Evolutionary conservation across 2,797 vertebrate species (phyloP).

Genomic region (Florisuga fusca): DNA sequence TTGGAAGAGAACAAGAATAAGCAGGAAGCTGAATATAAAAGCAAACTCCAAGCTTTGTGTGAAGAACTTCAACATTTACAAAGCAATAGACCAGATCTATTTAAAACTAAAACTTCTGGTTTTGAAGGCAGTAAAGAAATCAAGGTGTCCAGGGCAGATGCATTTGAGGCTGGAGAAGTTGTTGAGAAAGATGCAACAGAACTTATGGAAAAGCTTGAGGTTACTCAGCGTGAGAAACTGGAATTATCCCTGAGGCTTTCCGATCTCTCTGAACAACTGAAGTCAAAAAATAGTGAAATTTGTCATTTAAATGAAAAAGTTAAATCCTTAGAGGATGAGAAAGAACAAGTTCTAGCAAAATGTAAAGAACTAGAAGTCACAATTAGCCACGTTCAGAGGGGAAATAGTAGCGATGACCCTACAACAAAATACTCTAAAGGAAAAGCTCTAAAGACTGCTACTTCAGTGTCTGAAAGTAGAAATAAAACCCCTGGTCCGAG

Average conservation of each 20-base stretch:
- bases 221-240: constrained; percentile 85
- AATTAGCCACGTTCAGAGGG: constrained; percentile 25
- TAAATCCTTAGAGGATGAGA: constrained; percentile 78
- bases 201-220: constrained; percentile 91
- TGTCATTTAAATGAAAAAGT: constrained; percentile 82
- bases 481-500: constrained; percentile 21
- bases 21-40: constrained; percentile 84
- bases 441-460: constrained; percentile 24
- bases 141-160: constrained; percentile 53
- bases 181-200: constrained; percentile 88
- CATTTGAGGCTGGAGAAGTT: constrained; percentile 66
- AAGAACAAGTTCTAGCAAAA: constrained; percentile 70
- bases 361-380: constrained; percentile 77
- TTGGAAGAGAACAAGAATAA: constrained; percentile 85
- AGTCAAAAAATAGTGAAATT: constrained; percentile 80
- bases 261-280: constrained; percentile 83
- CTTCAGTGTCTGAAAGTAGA: constrained; percentile 16
- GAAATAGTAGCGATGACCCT: background rate
- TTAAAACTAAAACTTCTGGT: constrained; percentile 14
- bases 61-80: constrained; percentile 79
- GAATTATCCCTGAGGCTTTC: constrained; percentile 82
- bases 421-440: constrained; percentile 37
- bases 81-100: constrained; percentile 30
- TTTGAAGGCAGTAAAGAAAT: constrained; percentile 24
- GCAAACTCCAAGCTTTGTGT: constrained; percentile 81